phyloP scores from a whole-genome alignment of 2,888 invertebrate genomes.

The Dynastes hyllus region DNA sequence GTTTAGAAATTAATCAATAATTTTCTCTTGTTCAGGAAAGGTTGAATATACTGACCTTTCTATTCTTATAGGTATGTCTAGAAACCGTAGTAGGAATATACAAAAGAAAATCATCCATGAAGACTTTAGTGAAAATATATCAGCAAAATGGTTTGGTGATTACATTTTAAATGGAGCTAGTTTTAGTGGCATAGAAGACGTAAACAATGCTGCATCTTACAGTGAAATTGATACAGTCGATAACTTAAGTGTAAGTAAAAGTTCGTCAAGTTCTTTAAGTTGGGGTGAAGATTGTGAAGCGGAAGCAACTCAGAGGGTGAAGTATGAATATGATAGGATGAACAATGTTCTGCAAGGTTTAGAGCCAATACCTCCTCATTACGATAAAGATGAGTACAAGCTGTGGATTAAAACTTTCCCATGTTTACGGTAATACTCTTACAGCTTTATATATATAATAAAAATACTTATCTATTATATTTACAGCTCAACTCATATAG shows the following conservation, averaged over 20 bases:
- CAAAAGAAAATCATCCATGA: conserved; percentile 54
- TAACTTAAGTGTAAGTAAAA: conserved; percentile 56
- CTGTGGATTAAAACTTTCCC: conserved; percentile 77
- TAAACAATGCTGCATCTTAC: conserved; percentile 6
- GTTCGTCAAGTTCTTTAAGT: conserved; percentile 70
- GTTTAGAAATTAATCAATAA: conserved; percentile 50
- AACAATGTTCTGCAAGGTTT: conserved; percentile 75
- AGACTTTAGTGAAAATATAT: background rate
- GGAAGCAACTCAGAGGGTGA: conserved; percentile 73
- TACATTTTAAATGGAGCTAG: conserved; percentile 4
- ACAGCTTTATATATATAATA: background rate
- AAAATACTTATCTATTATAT: background rate
- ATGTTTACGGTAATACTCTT: conserved; percentile 72
- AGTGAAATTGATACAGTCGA: conserved; percentile 17
- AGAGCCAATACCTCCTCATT: conserved; percentile 71
- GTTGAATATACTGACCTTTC: conserved; percentile 22
- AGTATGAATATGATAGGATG: conserved; percentile 75
- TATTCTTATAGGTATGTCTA: conserved; percentile 57
- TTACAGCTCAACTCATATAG: background rate
- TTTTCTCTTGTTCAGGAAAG: conserved; percentile 33
- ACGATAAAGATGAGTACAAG: conserved; percentile 75
- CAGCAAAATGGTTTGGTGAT: conserved; percentile 38
- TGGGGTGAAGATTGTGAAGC: conserved; percentile 74
- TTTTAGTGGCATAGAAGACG: background rate
- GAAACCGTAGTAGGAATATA: conserved; percentile 58